These are phyloP conservation scores for Miichthys miiuy DNA, from an alignment of 2,797 vertebrate genomes.

Conservation along the genomic window DNA sequence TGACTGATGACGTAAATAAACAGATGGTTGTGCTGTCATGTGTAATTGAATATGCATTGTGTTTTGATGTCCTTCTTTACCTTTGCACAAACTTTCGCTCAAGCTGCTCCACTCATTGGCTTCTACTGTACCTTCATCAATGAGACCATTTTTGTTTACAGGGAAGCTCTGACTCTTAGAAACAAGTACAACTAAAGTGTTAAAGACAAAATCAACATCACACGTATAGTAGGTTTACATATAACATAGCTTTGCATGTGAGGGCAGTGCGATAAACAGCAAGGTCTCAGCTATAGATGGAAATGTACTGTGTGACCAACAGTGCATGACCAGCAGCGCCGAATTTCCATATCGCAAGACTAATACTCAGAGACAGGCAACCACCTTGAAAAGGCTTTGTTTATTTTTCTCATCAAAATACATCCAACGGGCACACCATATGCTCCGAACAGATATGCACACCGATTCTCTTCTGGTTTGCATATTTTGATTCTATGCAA, in stretches of 20 bases:
- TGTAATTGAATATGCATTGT: neutral
- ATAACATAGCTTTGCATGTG: conserved; percentile 4
- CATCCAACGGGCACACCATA: conserved; percentile 6
- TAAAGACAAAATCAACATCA: neutral
- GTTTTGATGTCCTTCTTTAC: neutral
- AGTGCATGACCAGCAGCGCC: conserved; percentile 28
- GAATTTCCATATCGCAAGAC: conserved; percentile 45
- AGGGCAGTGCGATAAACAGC: conserved; percentile 3
- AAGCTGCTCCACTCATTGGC: neutral
- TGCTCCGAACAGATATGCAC: conserved; percentile 25
- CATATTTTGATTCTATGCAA: conserved; percentile 56
- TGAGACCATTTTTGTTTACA: neutral
- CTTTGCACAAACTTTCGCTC: neutral
- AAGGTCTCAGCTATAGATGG: conserved; percentile 24
- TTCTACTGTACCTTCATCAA: neutral
- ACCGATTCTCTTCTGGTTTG: conserved; percentile 17
- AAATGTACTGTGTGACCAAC: conserved; percentile 38
- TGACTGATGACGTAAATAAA: neutral
- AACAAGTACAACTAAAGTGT: neutral
- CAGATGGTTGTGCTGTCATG: neutral
- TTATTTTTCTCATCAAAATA: conserved; percentile 40
- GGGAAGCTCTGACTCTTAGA: neutral
- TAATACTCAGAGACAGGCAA: conserved; percentile 35
- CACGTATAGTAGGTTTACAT: neutral
- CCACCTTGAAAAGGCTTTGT: conserved; percentile 22